Base-by-base conservation (phyloP, 2,888 invertebrate genomes). In the Schizaphis graminum region DNA sequence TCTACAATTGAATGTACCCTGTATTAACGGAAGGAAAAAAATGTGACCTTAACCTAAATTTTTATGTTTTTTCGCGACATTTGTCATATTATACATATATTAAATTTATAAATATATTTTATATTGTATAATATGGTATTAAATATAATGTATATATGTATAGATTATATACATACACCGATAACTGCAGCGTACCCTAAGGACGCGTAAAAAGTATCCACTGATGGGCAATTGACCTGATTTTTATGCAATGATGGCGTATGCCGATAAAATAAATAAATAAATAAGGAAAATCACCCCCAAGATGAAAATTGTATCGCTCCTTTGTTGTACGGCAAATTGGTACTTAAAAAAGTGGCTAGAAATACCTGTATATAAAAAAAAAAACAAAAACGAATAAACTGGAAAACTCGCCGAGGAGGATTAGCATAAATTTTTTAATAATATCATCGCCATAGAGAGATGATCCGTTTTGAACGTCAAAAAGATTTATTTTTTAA, bases 161-260 rank as follows among this genome's bases (percentile, higher is more conserved):
- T 47, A 47, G 7, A 4, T 47, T 77, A 77, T 35, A 21, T 77
- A 44, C 28, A 61, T 4, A 91, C 28, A 41, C 35, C 61, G 44
- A 57, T 44, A 35, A 53, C 53, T 35, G 88, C n/a, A 28, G 41
- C 16, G 26, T 35, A 47, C 93, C 93, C 93, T 47, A 21, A 84
- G 93, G 93, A 93, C 35, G 84, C 86, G 93, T 35, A 84, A 89
- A 88, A 89, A 89, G 84, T 89, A 84, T 41, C 44, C 89, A 84
- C 93, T 47, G 93, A 93, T 89, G 93, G 93, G 93, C 93, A 93
- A 93, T 93, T 93, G 93, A 93, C 93, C 93, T 84, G 89, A 77
- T 89, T 89, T 84, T 84, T 47, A 44, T 35, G 93, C 77, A 89
- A 84, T 84, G 89, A 93, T 57, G 44, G 89, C 26, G 47, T 47